Evolutionary conservation across 2,797 vertebrate species (phyloP).

Genomic region (Pangasius larnaudii): DNA sequence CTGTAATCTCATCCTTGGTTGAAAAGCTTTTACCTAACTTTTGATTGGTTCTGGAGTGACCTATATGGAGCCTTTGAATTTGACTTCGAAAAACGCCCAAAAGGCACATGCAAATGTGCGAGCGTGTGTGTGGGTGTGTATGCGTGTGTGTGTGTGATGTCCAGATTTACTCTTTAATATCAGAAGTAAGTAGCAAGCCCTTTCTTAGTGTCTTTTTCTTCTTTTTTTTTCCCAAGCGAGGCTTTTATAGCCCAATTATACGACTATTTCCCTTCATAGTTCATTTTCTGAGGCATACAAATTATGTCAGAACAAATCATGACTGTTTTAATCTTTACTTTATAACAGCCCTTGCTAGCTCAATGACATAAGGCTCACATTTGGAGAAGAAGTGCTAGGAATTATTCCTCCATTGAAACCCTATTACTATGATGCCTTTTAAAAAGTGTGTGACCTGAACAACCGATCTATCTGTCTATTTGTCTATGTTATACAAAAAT

Average conservation of each 20-base stretch:
- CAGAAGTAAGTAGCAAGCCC: slow-evolving; percentile 53
- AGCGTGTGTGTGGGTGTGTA: slow-evolving; percentile 30
- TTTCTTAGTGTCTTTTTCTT: slow-evolving; percentile 39
- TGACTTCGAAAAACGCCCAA: slow-evolving; percentile 52
- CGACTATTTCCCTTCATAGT: slow-evolving; percentile 42
- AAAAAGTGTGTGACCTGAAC: neutral
- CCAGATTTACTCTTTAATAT: slow-evolving; percentile 53
- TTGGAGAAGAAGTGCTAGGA: neutral
- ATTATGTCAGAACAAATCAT: slow-evolving; percentile 26
- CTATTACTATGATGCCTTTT: neutral
- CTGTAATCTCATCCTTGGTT: slow-evolving; percentile 54
- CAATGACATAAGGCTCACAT: neutral
- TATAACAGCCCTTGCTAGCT: neutral
- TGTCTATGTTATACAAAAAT: neutral
- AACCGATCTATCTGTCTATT: neutral
- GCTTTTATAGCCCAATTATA: slow-evolving; percentile 44
- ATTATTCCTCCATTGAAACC: neutral
- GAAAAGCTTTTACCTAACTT: slow-evolving; percentile 49
- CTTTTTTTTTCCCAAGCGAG: slow-evolving; percentile 44
- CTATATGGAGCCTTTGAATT: slow-evolving; percentile 51
- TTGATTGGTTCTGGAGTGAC: slow-evolving; percentile 50
- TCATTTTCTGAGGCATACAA: slow-evolving; percentile 24
- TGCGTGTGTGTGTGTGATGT: slow-evolving; percentile 36
- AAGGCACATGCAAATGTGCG: slow-evolving; percentile 48
- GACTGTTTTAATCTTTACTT: slow-evolving; percentile 29